These are phyloP conservation scores for Leptodirus hochenwartii DNA, from an alignment of 2,888 invertebrate genomes.

Conservation along the genomic window DNA sequence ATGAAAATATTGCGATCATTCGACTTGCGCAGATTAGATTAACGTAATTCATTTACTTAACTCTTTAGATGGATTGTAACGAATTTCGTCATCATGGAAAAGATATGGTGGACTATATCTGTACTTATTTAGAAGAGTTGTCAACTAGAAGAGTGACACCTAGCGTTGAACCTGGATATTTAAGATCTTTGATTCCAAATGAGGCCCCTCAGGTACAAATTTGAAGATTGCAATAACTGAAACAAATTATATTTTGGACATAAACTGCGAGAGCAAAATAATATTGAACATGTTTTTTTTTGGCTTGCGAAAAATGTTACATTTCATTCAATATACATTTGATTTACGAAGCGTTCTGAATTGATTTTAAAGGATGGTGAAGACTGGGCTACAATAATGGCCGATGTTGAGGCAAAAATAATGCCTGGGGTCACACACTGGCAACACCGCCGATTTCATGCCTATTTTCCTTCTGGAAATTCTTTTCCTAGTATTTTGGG, in stretches of 20 bases:
- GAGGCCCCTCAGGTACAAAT: too few relatives aligned
- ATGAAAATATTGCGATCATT: too few relatives aligned
- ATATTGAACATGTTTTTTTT: too few relatives aligned
- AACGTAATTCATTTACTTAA: too few relatives aligned
- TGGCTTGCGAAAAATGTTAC: too few relatives aligned
- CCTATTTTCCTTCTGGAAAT: slow-evolving; percentile 98
- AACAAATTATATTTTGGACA: too few relatives aligned
- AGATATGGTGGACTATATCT: slow-evolving; percentile 91
- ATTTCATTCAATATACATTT: too few relatives aligned
- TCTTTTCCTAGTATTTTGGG: slow-evolving; percentile 93
- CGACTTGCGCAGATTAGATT: too few relatives aligned
- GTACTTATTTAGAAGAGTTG: slow-evolving; percentile 70
- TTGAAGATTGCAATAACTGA: too few relatives aligned
- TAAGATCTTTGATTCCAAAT: slow-evolving; percentile 55
- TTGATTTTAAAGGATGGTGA: slow-evolving; percentile 60
- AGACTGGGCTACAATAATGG: slow-evolving; percentile 73
- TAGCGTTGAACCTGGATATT: slow-evolving; percentile 78
- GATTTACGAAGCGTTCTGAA: too few relatives aligned
- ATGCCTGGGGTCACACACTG: slow-evolving; percentile 95
- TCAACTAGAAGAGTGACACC: slow-evolving; percentile 70
- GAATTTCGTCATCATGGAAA: slow-evolving; percentile 74
- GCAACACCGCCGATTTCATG: slow-evolving; percentile 98
- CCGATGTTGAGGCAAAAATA: slow-evolving; percentile 74
- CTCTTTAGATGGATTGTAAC: slow-evolving; percentile 82
- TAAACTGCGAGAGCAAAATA: too few relatives aligned